phyloP scores from a whole-genome alignment of 2,113 vertebrate species.

The Paramormyrops kingsleyae region DNA sequence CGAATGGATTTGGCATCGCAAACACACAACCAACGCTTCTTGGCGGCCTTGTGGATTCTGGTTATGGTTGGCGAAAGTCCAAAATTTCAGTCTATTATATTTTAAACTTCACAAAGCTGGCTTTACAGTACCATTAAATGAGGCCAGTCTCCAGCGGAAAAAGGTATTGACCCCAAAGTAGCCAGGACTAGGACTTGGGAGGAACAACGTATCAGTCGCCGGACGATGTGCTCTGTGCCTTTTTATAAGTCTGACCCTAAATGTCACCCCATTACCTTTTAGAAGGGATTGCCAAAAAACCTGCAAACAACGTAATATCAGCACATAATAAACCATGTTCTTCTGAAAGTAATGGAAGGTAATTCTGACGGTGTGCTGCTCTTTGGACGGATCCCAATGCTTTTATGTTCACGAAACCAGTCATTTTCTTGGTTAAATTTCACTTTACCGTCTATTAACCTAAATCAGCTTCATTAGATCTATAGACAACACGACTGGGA shows the following conservation, averaged over 20 bases:
- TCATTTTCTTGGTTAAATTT: conserved; percentile 4
- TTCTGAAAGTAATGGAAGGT: conserved; percentile 2
- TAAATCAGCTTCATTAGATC: neutral
- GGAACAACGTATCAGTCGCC: neutral
- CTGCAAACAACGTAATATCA: conserved; percentile 9
- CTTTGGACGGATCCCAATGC: neutral
- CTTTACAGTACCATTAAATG: neutral
- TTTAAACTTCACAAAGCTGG: neutral
- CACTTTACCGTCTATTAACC: neutral
- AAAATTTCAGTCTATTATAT: neutral
- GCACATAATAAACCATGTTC: neutral
- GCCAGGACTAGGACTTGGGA: neutral
- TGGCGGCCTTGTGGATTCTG: neutral
- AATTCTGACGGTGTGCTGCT: neutral
- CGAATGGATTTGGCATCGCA: neutral
- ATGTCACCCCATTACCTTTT: conserved; percentile 20
- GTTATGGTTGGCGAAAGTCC: neutral
- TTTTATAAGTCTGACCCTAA: conserved; percentile 13
- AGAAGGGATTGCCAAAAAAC: neutral
- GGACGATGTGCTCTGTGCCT: neutral
- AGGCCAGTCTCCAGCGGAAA: neutral
- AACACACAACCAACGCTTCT: neutral
- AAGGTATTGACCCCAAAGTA: neutral
- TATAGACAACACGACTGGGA: neutral
- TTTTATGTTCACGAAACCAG: neutral